These are phyloP conservation scores for Bambusicola thoracicus DNA, from an alignment of 2,113 vertebrate genomes.

Conservation along the genomic window DNA sequence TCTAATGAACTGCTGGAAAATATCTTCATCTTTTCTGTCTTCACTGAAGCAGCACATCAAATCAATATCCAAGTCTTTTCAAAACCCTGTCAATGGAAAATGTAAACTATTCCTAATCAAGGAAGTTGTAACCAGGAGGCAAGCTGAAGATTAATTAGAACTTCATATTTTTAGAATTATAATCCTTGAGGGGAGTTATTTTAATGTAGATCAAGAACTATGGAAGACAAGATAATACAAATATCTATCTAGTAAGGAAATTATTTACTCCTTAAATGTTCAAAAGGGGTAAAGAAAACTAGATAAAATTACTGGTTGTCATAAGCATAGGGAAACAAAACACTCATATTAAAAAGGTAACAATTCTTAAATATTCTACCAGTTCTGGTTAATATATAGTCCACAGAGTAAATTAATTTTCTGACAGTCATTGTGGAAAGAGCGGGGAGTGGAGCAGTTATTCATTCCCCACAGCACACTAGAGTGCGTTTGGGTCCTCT, in stretches of 20 bases:
- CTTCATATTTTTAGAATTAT: neutral
- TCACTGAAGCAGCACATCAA: neutral
- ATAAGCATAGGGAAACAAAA: neutral
- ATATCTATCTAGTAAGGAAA: neutral
- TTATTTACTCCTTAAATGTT: neutral
- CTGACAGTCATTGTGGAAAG: neutral
- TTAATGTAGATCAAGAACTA: neutral
- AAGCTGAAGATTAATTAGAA: neutral
- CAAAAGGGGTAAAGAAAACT: neutral
- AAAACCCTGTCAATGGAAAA: neutral
- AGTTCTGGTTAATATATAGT: neutral
- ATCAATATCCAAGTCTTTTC: neutral
- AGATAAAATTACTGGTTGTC: neutral
- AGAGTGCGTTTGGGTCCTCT: neutral
- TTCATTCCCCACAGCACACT: neutral
- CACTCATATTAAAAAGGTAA: neutral
- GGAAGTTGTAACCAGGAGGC: neutral
- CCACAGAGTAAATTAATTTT: neutral
- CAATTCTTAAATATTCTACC: neutral
- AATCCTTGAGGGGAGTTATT: neutral
- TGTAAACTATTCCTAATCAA: neutral
- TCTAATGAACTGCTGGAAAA: neutral
- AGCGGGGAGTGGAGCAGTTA: neutral
- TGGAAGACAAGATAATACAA: neutral
- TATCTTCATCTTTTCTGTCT: neutral